Base-by-base conservation (phyloP, 2,113 vertebrate genomes). In the Austrofundulus limnaeus region DNA sequence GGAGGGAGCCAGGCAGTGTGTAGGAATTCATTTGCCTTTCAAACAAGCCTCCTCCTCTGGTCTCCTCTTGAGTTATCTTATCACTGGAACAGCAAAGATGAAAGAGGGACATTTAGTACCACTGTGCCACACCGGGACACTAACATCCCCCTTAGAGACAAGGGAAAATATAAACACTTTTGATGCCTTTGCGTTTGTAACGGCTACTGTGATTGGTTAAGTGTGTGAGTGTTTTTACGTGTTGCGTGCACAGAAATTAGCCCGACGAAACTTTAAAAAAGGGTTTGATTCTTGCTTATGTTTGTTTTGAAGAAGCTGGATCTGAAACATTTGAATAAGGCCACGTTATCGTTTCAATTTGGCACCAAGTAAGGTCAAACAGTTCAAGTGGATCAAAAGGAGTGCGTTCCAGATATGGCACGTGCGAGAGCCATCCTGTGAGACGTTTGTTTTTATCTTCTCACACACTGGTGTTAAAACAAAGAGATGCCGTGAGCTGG, bases 21-120 rank as follows among this genome's bases (percentile, higher is more conserved):
- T 58, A 76, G 87, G 85, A 84, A 83, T 88, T 90, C 53, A 91
- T 92, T 92, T 90, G 89, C 86, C 85, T 92, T 88, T 90, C 82
- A 89, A 89, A 90, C 87, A 76, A 85, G 76, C 68, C 70, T 80
- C 75, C 75, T 47, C 83, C 71, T 70, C 72, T 25, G n/a, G 72
- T 80, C 75, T 66, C 51, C 43, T 73, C 67, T 5, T 63, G 70
- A 75, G 66, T 80, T 87, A 88, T 89, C 84, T 91, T 90, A 90
- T 91, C 88, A 81, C 68, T 70, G 65, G 58, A 80, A 80, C 80
- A 80, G 56, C 50, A 52, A 72, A 85, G 85, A 91, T 90, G 86
- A 90, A 92, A 88, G 90, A 66, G 72, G 84, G 79, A 89, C 84
- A 78, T 86, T 78, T 85, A 86, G 86, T 70, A 71, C 78, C 81